Conservation (phyloP, 37 sponge, comb jelly and placozoan species). For the Cliona cf. orientalis region DNA sequence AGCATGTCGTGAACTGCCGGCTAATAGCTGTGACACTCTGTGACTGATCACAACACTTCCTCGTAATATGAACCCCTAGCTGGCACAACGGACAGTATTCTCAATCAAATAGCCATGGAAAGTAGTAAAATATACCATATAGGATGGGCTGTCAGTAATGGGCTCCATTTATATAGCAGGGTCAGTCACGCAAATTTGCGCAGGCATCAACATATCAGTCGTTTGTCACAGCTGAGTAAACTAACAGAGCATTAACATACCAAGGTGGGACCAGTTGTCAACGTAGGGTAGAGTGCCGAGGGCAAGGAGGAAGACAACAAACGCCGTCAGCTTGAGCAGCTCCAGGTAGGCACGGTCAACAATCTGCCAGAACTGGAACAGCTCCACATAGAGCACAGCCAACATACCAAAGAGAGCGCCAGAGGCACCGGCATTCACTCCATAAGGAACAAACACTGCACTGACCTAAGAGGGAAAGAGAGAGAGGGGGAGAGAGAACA, state of each 20-base stretch:
- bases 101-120: too few species aligned
- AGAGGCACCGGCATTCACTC: slow-evolving; percentile 80
- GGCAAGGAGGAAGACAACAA: slow-evolving; percentile 62
- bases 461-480: slow-evolving; percentile 49
- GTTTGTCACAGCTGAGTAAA: too few species aligned
- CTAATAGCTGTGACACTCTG: too few species aligned
- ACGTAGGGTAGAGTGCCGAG: slow-evolving; percentile 92
- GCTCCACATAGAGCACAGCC: slow-evolving; percentile 90
- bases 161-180: too few species aligned
- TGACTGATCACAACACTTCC: not conserved
- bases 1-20: too few species aligned
- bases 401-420: slow-evolving; percentile 90
- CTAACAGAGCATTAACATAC: too few species aligned
- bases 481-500: not conserved
- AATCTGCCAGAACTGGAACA: slow-evolving; percentile 92
- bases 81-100: too few species aligned
- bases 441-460: slow-evolving; percentile 91
- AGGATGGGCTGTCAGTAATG: too few species aligned
- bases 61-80: too few species aligned
- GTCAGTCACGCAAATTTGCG: too few species aligned
- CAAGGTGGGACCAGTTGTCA: slow-evolving; percentile 89
- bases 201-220: too few species aligned
- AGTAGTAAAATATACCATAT: too few species aligned
- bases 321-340: slow-evolving; percentile 72
- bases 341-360: slow-evolving; percentile 79